These are phyloP conservation scores for Tribolium freemani DNA, from an alignment of 2,888 invertebrate genomes.

Conservation along the genomic window DNA sequence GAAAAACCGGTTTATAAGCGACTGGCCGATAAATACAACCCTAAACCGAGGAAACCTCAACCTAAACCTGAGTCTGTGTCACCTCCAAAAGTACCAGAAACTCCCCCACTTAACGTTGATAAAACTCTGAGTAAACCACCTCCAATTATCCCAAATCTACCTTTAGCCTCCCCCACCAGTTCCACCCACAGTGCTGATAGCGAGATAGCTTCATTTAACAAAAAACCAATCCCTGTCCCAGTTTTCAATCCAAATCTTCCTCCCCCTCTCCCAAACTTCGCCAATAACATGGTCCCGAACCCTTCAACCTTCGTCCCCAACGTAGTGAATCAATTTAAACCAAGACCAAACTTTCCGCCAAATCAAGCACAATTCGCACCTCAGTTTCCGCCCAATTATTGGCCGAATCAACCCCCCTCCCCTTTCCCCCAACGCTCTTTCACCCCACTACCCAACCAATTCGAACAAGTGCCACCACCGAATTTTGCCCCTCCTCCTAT, in stretches of 20 bases:
- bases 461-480: conserved; percentile 9
- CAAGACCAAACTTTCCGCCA: neutral
- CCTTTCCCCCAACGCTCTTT: neutral
- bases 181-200: conserved; percentile 10
- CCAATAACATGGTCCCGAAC: conserved; percentile 42
- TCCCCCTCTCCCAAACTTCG: conserved; percentile 4
- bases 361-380: neutral
- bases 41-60: conserved; percentile 63
- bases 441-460: neutral
- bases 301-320: conserved; percentile 40
- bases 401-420: neutral
- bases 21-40: conserved; percentile 69
- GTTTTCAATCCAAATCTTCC: neutral
- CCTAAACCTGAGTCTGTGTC: conserved; percentile 18
- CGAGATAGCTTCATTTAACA: conserved; percentile 24
- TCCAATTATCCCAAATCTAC: conserved; percentile 20
- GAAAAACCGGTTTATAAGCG: conserved; percentile 53
- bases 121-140: neutral
- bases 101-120: conserved; percentile 43
- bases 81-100: neutral
- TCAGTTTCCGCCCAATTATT: neutral
- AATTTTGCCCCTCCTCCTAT: neutral
- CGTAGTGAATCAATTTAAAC: neutral
- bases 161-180: conserved; percentile 22
- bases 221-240: conserved; percentile 12